phyloP scores from a whole-genome alignment of 2,888 invertebrate genomes.

The Scaeva pyrastri region DNA sequence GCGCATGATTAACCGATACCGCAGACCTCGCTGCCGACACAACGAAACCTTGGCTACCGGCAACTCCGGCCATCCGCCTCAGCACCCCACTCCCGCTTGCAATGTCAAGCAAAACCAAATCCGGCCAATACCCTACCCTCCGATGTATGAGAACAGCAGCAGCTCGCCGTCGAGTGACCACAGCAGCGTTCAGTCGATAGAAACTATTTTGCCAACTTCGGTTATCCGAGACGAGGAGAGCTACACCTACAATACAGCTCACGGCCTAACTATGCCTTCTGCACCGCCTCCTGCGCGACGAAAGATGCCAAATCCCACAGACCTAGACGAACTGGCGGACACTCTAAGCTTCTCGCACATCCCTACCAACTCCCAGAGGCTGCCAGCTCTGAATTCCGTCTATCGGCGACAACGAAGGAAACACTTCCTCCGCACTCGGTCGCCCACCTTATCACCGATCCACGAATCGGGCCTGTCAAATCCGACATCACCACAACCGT shows the following conservation, averaged over 20 bases:
- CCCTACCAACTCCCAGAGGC: conserved; percentile 76
- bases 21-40: conserved; percentile 82
- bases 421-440: conserved; percentile 84
- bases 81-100: conserved; percentile 47
- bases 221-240: conserved; percentile 82
- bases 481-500: conserved; percentile 87
- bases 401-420: conserved; percentile 83
- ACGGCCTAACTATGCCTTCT: conserved; percentile 81
- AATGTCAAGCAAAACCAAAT: conserved; percentile 83
- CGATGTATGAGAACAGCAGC: conserved; percentile 76
- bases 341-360: conserved; percentile 84
- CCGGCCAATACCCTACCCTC: conserved; percentile 80
- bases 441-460: conserved; percentile 88
- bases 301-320: conserved; percentile 84
- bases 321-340: conserved; percentile 86
- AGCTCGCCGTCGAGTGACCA: conserved; percentile 78
- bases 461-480: conserved; percentile 89
- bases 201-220: conserved; percentile 82
- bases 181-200: conserved; percentile 78
- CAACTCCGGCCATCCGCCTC: conserved; percentile 44
- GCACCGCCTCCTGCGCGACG: conserved; percentile 85
- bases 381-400: conserved; percentile 79
- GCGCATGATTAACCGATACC: conserved; percentile 82
- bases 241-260: conserved; percentile 79
- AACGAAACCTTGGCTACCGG: conserved; percentile 51